Evolutionary conservation across 2,113 vertebrate species (phyloP).

Genomic region (Falcunculus frontatus): DNA sequence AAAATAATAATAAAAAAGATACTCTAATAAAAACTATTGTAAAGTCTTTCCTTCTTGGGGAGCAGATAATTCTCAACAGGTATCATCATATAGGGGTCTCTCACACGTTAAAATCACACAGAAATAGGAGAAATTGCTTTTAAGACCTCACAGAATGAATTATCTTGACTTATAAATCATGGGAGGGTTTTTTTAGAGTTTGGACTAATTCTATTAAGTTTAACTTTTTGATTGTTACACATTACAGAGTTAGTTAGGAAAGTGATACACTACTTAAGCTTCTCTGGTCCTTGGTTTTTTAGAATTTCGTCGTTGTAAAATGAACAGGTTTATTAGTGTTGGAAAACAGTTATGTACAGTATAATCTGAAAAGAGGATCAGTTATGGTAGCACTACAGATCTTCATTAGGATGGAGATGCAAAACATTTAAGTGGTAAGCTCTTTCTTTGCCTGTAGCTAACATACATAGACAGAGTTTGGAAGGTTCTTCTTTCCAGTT

Average conservation of each 20-base stretch:
- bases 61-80: background rate
- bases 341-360: background rate
- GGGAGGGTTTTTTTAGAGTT: background rate
- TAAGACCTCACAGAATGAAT: background rate
- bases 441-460: background rate
- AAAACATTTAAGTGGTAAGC: background rate
- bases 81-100: rapidly evolving
- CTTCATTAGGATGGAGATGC: background rate
- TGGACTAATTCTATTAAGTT: background rate
- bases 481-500: background rate
- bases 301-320: background rate
- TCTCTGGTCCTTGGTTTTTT: background rate
- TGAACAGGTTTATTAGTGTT: background rate
- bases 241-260: background rate
- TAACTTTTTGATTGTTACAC: background rate
- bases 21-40: background rate
- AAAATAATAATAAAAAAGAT: background rate
- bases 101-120: background rate
- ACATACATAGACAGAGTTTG: background rate
- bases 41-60: background rate
- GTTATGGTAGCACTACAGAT: background rate
- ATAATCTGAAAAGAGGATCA: background rate
- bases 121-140: background rate
- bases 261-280: background rate
- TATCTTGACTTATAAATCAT: background rate